phyloP scores from a whole-genome alignment of 1,140 invertebrate genomes.

The Hyles vespertilio region DNA sequence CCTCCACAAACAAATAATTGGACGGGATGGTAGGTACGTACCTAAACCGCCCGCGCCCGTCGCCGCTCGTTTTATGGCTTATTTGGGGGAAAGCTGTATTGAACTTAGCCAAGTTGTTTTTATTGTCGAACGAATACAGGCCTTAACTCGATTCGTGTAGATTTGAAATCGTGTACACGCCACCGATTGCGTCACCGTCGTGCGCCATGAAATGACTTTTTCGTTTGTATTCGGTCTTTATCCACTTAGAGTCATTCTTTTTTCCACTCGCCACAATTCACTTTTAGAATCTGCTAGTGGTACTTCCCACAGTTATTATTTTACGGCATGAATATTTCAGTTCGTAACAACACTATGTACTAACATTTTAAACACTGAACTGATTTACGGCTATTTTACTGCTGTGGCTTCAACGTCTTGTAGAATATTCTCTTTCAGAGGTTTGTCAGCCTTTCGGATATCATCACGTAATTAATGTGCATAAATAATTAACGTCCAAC shows the following conservation, averaged over 20 bases:
- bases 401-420: too few relatives aligned
- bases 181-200: constrained; percentile 43
- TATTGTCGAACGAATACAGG: constrained; percentile 34
- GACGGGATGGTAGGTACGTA: constrained; percentile 46
- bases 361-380: too few relatives aligned
- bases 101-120: constrained; percentile 59
- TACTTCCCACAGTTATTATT: constrained; percentile 59
- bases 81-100: constrained; percentile 74
- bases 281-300: constrained; percentile 68
- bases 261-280: constrained; percentile 72
- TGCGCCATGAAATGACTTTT: constrained; percentile 69
- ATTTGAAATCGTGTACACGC: constrained; percentile 18
- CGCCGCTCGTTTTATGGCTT: constrained; percentile 70
- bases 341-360: too few relatives aligned
- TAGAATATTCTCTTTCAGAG: too few relatives aligned
- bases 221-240: constrained; percentile 70
- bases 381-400: too few relatives aligned
- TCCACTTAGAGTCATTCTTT: constrained; percentile 71
- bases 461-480: too few relatives aligned
- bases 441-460: too few relatives aligned
- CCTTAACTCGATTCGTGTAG: constrained; percentile 30
- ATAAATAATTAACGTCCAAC: too few relatives aligned
- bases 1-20: constrained; percentile 75
- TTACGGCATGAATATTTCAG: constrained; percentile 59
- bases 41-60: constrained; percentile 53